Percentiles rank a stretch among this genome's conserved stretches.
These are phyloP conservation scores for Caranx ignobilis DNA, from an alignment of 2,113 vertebrate genomes.

Conservation along the genomic window DNA sequence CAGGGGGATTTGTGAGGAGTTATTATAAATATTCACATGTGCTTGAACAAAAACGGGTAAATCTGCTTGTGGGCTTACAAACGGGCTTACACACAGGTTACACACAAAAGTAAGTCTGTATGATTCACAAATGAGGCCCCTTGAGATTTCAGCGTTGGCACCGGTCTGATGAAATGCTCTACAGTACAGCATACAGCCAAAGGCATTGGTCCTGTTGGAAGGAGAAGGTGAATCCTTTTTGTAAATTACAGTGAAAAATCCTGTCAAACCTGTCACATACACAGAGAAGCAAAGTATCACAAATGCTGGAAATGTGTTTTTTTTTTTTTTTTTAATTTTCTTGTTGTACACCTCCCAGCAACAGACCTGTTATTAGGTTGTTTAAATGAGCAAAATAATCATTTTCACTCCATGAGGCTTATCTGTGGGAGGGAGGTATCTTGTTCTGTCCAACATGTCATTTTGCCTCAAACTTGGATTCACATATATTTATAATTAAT, in stretches of 20 bases:
- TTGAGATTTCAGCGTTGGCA: background rate
- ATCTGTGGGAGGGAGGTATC: background rate
- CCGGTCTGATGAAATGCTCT: background rate
- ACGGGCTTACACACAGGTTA: background rate
- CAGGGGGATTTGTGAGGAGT: constrained; percentile 1
- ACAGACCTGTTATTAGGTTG: background rate
- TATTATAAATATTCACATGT: constrained; percentile 7
- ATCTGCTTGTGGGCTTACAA: background rate
- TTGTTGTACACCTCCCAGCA: background rate
- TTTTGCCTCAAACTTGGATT: constrained; percentile 12
- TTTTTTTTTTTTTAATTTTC: background rate
- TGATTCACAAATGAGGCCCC: constrained; percentile 2
- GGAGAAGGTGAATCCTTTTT: background rate
- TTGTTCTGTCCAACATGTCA: background rate
- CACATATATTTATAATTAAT: too few species aligned
- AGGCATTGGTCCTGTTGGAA: background rate
- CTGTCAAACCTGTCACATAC: background rate
- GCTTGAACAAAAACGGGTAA: background rate
- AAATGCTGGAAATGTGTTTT: background rate
- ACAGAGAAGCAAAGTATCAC: background rate
- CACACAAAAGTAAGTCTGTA: background rate
- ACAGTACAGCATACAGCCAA: background rate
- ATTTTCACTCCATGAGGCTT: background rate
- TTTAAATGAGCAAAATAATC: background rate
- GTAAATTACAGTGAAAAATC: background rate